A percentile compares a stretch with the other conserved stretches of the same genome.
These are phyloP conservation scores for Iphiclides podalirius DNA, from an alignment of 2,888 invertebrate genomes.

Conservation along the genomic window DNA sequence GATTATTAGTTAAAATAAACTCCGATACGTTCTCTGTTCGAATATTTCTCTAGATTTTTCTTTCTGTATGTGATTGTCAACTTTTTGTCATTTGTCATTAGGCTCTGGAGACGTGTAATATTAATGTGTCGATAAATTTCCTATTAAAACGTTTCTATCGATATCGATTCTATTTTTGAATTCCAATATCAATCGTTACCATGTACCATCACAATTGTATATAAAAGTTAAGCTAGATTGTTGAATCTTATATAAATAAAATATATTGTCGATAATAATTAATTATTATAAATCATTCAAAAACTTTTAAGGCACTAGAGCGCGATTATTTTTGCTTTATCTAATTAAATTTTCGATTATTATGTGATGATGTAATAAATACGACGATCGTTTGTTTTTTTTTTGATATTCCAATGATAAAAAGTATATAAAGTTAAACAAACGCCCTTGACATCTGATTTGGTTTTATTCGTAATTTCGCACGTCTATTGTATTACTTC, in stretches of 20 bases:
- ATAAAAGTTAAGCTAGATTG: constrained; percentile 59
- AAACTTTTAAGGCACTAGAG: neutral
- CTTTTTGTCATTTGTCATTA: neutral
- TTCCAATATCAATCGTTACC: constrained; percentile 49
- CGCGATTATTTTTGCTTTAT: neutral
- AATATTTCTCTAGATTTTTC: too few species aligned
- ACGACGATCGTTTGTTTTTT: too few species aligned
- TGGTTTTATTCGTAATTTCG: constrained; percentile 28
- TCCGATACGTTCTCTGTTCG: neutral
- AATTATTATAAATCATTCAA: constrained; percentile 14
- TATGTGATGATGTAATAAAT: too few species aligned
- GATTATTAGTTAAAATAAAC: neutral
- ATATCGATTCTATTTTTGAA: neutral
- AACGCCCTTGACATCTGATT: constrained; percentile 62
- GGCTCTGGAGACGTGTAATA: neutral
- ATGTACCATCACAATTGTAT: constrained; percentile 62
- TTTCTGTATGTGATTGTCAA: too few species aligned
- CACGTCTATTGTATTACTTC: constrained; percentile 7
- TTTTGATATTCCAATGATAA: too few species aligned
- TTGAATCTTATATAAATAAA: constrained; percentile 52
- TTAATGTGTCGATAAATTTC: neutral
- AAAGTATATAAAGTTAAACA: too few species aligned
- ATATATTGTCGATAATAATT: constrained; percentile 29
- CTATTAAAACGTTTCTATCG: neutral
- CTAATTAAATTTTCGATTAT: too few species aligned